Evolutionary conservation across 2,113 vertebrate species (phyloP).

Genomic region (Castor canadensis): DNA sequence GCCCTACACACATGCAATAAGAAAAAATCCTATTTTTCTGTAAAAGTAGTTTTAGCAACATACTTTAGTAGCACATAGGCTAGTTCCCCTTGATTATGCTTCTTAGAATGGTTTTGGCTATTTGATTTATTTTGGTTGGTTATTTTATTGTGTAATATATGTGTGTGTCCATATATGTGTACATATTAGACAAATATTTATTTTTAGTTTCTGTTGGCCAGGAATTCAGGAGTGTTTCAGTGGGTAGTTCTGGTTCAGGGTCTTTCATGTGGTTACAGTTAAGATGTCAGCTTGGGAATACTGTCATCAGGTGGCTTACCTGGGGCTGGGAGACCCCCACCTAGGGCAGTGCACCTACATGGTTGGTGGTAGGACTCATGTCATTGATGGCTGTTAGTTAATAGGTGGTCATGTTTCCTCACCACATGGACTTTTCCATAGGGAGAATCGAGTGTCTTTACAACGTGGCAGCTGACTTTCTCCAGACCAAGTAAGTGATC

Average conservation of each 20-base stretch:
- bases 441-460: background rate
- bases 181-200: slow-evolving; percentile 6
- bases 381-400: background rate
- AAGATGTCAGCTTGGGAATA: background rate
- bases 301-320: background rate
- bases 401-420: background rate
- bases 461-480: background rate
- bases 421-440: background rate
- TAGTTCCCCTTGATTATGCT: background rate
- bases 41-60: background rate
- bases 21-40: background rate
- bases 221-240: background rate
- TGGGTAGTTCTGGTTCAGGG: background rate
- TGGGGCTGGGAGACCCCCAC: background rate
- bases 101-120: background rate
- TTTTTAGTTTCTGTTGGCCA: background rate
- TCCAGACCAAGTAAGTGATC: background rate
- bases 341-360: background rate
- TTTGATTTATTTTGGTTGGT: background rate
- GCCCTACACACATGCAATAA: background rate
- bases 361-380: background rate
- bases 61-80: background rate
- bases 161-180: too few species aligned
- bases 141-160: background rate
- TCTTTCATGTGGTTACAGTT: background rate